phyloP scores from a whole-genome alignment of 2,113 vertebrate species.

The Forbesichthys agassizii region DNA sequence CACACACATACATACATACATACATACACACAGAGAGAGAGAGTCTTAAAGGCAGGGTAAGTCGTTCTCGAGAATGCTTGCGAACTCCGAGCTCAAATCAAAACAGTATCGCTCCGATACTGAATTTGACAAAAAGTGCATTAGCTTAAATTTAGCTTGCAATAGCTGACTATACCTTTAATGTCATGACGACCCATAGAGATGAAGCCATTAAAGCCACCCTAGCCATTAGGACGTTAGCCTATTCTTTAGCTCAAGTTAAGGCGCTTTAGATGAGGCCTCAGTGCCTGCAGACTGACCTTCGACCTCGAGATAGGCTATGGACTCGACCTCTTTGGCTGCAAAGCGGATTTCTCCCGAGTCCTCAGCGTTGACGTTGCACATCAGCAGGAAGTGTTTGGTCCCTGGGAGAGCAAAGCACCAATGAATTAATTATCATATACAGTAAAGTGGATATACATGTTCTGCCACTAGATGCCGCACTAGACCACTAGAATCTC shows the following conservation, averaged over 20 bases:
- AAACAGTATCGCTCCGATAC: too few species aligned
- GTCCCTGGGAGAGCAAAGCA: conserved; percentile 73
- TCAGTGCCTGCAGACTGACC: conserved; percentile 67
- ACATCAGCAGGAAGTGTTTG: conserved; percentile 88
- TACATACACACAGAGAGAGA: background rate
- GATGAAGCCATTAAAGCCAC: background rate
- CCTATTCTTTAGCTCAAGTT: background rate
- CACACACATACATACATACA: conserved; percentile 2
- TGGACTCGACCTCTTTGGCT: conserved; percentile 77
- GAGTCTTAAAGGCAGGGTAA: too few species aligned
- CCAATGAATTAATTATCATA: background rate
- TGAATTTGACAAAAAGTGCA: too few species aligned
- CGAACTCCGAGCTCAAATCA: too few species aligned
- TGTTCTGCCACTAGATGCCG: too few species aligned
- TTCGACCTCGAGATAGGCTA: conserved; percentile 82
- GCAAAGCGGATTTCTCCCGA: conserved; percentile 83
- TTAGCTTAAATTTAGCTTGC: too few species aligned
- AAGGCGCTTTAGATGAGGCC: background rate
- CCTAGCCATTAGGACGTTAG: background rate
- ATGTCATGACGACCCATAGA: too few species aligned
- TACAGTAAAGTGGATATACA: background rate
- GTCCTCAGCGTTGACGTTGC: conserved; percentile 80
- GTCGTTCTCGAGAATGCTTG: too few species aligned
- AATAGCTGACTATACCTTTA: too few species aligned
- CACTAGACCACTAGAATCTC: too few species aligned